A percentile compares a stretch with the other conserved stretches of the same genome.
Conservation (phyloP, 2,113 vertebrate genomes). For the Carassius gibelio region DNA sequence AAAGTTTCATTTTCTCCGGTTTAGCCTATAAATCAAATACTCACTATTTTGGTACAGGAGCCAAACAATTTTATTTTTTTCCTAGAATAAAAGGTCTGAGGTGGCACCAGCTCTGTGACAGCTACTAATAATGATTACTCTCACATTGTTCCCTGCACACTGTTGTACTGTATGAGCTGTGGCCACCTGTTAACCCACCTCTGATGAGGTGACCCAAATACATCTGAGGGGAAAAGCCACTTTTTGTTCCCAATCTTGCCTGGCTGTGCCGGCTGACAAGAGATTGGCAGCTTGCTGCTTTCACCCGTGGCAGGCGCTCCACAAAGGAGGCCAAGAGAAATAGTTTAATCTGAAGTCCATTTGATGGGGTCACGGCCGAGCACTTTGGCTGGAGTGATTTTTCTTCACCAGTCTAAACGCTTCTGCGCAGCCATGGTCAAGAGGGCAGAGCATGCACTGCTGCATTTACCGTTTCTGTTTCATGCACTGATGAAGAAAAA, state of each 20-base stretch:
- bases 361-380: slow-evolving; percentile 38
- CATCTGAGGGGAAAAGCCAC: slow-evolving; percentile 14
- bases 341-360: slow-evolving; percentile 43
- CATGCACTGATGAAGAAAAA: not conserved
- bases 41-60: too few species aligned
- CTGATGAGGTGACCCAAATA: slow-evolving; percentile 33
- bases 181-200: slow-evolving; percentile 38
- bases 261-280: not conserved
- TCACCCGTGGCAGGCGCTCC: slow-evolving; percentile 18
- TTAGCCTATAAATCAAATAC: too few species aligned
- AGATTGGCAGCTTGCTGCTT: slow-evolving; percentile 26
- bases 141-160: slow-evolving; percentile 21
- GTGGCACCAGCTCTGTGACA: not conserved
- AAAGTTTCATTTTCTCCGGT: too few species aligned
- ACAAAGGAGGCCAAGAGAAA: slow-evolving; percentile 38
- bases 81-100: not conserved
- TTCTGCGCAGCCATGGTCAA: slow-evolving; percentile 33
- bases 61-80: too few species aligned
- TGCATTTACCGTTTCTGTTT: not conserved
- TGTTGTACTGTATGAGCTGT: not conserved
- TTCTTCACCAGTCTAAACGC: slow-evolving; percentile 37
- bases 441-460: not conserved
- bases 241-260: slow-evolving; percentile 22
- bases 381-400: slow-evolving; percentile 20
- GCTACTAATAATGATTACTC: slow-evolving; percentile 37